Conservation (phyloP, 2,888 invertebrate species). For the Drosophila ezoana region DNA sequence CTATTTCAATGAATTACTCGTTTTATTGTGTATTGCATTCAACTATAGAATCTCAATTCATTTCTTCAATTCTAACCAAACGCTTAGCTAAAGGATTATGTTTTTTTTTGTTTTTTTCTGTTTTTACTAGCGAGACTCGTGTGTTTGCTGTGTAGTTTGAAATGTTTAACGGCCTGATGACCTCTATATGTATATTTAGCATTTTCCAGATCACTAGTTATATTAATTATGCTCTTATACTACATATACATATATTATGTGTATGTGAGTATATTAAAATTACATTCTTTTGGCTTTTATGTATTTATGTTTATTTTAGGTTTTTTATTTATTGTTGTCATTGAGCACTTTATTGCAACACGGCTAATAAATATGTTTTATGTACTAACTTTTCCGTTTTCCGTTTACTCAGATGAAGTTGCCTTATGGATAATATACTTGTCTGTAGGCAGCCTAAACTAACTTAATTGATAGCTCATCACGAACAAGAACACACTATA, state of each 20-base stretch:
- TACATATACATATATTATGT: constrained; percentile 25
- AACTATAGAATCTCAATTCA: background rate
- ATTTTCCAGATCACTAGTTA: constrained; percentile 35
- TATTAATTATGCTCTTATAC: constrained; percentile 25
- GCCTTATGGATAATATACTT: constrained; percentile 33
- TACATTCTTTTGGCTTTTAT: constrained; percentile 34
- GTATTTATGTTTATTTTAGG: background rate
- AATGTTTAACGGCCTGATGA: constrained; percentile 9
- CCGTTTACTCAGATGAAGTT: constrained; percentile 21
- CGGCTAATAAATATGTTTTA: constrained; percentile 41
- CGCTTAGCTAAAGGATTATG: constrained; percentile 8
- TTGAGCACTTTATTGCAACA: constrained; percentile 55
- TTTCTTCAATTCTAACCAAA: constrained; percentile 6
- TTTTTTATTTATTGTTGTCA: constrained; percentile 53
- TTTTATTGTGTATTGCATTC: background rate
- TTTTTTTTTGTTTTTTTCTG: background rate
- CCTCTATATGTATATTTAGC: constrained; percentile 22
- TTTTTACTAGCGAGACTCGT: background rate
- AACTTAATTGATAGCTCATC: constrained; percentile 48
- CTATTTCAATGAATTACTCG: background rate
- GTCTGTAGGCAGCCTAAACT: constrained; percentile 28
- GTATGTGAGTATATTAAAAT: constrained; percentile 46
- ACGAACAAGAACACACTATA: constrained; percentile 45
- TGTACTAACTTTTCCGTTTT: constrained; percentile 1
- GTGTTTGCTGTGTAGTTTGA: constrained; percentile 14